These are phyloP conservation scores for Phenganax subtilis DNA, from an alignment of 92 coral and sea anemone species.

Conservation along the genomic window DNA sequence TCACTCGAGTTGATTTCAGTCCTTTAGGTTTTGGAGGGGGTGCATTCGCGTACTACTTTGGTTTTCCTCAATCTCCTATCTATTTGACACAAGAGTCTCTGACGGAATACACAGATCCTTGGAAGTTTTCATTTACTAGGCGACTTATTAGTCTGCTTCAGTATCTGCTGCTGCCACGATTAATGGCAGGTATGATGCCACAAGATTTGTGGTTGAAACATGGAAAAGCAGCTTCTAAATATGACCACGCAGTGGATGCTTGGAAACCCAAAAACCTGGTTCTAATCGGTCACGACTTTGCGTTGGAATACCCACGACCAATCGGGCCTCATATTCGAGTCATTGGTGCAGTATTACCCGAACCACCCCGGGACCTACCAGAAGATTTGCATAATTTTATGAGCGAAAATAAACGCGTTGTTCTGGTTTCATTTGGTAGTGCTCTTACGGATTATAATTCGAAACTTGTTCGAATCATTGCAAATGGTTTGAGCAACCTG, in stretches of 20 bases:
- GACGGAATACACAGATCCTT: background rate
- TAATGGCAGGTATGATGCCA: background rate
- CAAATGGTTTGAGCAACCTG: conserved; percentile 47
- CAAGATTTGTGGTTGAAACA: conserved; percentile 26
- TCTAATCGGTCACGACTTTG: conserved; percentile 66
- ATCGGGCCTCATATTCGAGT: conserved; percentile 67
- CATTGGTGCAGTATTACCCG: conserved; percentile 73
- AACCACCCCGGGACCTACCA: conserved; percentile 54
- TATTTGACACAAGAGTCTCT: conserved; percentile 17
- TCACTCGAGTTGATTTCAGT: conserved; percentile 22
- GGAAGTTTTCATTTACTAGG: conserved; percentile 26
- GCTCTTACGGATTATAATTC: conserved; percentile 27
- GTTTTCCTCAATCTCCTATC: conserved; percentile 8
- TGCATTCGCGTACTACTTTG: background rate
- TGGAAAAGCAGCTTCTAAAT: conserved; percentile 45
- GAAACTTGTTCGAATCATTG: conserved; percentile 51
- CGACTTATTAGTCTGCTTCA: conserved; percentile 24
- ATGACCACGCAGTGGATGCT: conserved; percentile 46
- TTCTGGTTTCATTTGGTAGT: conserved; percentile 48
- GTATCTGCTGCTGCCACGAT: background rate
- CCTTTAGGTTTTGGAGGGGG: conserved; percentile 12
- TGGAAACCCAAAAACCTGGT: conserved; percentile 58
- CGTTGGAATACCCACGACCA: conserved; percentile 65
- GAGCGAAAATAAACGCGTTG: conserved; percentile 32
- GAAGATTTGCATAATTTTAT: conserved; percentile 48